Conservation (phyloP, 2,888 invertebrate species). For the Nemurella pictetii region DNA sequence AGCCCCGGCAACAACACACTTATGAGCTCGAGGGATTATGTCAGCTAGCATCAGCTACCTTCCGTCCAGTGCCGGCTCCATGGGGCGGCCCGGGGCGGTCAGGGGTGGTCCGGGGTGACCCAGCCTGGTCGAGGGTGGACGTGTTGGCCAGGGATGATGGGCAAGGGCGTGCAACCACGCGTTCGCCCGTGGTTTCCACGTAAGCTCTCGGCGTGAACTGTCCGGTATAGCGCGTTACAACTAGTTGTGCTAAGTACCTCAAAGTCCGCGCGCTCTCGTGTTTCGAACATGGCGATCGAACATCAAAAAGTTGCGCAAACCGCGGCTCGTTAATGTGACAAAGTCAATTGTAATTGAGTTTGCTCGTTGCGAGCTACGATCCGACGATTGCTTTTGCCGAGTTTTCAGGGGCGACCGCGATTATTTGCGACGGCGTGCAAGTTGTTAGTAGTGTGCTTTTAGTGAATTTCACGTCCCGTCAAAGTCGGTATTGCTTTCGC, state of each 20-base stretch:
- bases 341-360: background rate
- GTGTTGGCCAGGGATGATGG: no score
- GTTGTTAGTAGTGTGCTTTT: background rate
- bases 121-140: no score
- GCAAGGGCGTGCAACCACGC: background rate
- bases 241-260: background rate
- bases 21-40: background rate
- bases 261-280: background rate
- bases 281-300: background rate
- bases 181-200: background rate
- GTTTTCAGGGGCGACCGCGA: no score
- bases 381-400: background rate
- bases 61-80: background rate
- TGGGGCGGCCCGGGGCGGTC: background rate
- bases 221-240: no score
- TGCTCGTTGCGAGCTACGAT: background rate
- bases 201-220: no score
- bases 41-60: background rate
- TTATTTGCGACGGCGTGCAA: no score
- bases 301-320: background rate
- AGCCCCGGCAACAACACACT: background rate
- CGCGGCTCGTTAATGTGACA: background rate
- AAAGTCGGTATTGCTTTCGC: background rate
- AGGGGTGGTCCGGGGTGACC: background rate
- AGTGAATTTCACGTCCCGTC: background rate